Evolutionary conservation across 2,797 vertebrate species (phyloP), one percentile per base, ranked within the genome.

Genomic region (Premnoplex brunnescens): DNA sequence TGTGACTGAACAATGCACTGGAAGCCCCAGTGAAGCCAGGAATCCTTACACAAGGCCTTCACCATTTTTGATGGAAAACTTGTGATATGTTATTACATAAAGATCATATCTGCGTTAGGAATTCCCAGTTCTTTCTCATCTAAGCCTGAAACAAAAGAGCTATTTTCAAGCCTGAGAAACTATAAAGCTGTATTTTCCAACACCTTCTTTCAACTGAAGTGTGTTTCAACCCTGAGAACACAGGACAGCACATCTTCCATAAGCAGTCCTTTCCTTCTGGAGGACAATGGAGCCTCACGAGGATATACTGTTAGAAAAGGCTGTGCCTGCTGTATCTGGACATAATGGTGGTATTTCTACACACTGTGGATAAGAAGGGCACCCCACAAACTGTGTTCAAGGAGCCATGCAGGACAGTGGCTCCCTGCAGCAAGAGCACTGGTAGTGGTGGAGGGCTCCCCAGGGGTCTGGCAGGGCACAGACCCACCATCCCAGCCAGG

Each of bases 341-440:
- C 30, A 41, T 48, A 51, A 18, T 6, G 21, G 32, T 3, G 2
- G 7, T 51, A 63, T 27, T 49, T 51, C 60, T 56, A 26, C 1
- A 2, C 28, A 54, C 37, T 54, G 58, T 21, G 48, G 52, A 34
- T 13, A 79, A 28, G 23, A 49, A 67, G n/a, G 36, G 28, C 67
- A 72, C 27, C 66, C 64, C 4, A 3, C 41, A 75, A 49, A 21
- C 28, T 28, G 3, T 14, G 28, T 34, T 34, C 34, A 54, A 12
- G 22, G 48, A 12, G 7, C 28, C 30, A 27, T 17, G 30, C 0
- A 1, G 26, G 43, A 44, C 1, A 5, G 49, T 0, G 0, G 22
- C 49, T 84, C 19, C 37, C 56, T 58, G 74, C 15, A 46, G 34
- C n/a, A 6, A 5, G 19, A 22, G 14, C 30, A 41, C 22, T 1